Conservation (phyloP, 2,113 vertebrate species). For the pig (Sus scrofa) region T2T-Sscrofa CM000812.6:244140501-244141000, state of each 20-base stretch:
- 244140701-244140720: neutral
- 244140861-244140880: neutral
- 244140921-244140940: neutral
- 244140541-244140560: neutral
- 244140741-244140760: neutral
- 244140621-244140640: neutral
- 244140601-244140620: neutral
- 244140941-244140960: neutral
- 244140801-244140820: neutral
- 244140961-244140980: neutral
- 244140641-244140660: neutral
- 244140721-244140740: neutral
- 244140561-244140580: neutral
- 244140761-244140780: neutral
- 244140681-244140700: neutral
- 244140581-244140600: neutral
- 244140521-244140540: neutral
- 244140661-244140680: neutral
- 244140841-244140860: neutral
- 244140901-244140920: neutral
- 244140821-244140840: neutral
- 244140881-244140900: neutral
- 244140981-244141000: neutral
- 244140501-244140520: neutral
- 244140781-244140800: neutral